Conservation (phyloP, 2,888 invertebrate species). For the Napeogenes inachia region DNA sequence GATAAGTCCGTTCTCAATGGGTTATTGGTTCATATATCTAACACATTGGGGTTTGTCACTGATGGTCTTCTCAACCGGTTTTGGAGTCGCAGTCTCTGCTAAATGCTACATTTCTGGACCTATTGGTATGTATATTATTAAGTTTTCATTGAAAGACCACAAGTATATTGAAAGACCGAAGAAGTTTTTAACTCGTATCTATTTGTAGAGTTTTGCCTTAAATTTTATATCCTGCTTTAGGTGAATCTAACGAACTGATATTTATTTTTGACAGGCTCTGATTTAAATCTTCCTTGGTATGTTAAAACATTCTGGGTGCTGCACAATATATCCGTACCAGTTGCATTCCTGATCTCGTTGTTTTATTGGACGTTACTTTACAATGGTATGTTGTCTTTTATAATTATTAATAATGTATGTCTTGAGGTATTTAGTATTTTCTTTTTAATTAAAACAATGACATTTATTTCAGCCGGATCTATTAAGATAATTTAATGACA, state of each 20-base stretch:
- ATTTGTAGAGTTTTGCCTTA: background rate
- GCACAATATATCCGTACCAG: constrained; percentile 59
- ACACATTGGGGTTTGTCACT: constrained; percentile 74
- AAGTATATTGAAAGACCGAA: too few relatives aligned
- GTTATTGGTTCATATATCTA: constrained; percentile 73
- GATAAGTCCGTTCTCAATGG: constrained; percentile 37
- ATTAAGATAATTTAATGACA: too few relatives aligned
- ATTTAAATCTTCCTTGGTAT: constrained; percentile 62
- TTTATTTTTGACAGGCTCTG: constrained; percentile 48
- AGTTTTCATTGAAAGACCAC: too few relatives aligned
- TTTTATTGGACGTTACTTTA: constrained; percentile 70
- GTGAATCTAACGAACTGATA: background rate
- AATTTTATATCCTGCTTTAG: too few relatives aligned
- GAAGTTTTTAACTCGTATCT: background rate
- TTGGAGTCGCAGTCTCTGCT: constrained; percentile 54
- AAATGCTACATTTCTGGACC: constrained; percentile 61
- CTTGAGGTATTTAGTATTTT: too few relatives aligned
- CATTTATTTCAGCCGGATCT: too few relatives aligned
- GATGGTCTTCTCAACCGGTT: constrained; percentile 54
- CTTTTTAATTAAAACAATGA: background rate
- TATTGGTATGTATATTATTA: constrained; percentile 54
- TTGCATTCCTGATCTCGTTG: constrained; percentile 66
- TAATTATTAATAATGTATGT: too few relatives aligned
- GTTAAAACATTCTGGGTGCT: constrained; percentile 65
- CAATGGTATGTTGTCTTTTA: constrained; percentile 43